A percentile compares a stretch with the other conserved stretches of the same genome.
Evolutionary conservation across 92 coral and sea anemone genomes (phyloP).

Genomic region (Desmophyllum pertusum): DNA sequence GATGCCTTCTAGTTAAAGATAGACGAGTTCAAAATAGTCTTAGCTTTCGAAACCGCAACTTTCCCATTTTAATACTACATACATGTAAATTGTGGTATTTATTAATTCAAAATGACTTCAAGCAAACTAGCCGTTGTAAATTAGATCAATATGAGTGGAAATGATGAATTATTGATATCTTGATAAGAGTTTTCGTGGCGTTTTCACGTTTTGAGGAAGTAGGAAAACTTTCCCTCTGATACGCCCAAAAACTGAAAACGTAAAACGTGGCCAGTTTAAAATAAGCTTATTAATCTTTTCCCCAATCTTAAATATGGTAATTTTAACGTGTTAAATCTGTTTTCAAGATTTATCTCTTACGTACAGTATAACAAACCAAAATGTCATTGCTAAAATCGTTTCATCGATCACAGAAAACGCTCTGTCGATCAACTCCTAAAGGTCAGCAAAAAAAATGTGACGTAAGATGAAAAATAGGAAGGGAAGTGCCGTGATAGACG

Average conservation of each 20-base stretch:
- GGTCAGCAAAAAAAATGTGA: neutral
- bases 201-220: neutral
- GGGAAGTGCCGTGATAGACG: neutral
- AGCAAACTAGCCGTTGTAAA: neutral
- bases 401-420: neutral
- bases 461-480: neutral
- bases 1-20: neutral
- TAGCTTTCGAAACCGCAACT: neutral
- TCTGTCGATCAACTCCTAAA: neutral
- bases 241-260: neutral
- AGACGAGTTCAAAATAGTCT: neutral
- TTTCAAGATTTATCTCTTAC: neutral
- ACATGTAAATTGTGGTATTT: neutral
- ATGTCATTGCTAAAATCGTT: neutral
- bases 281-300: too few relatives aligned
- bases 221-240: neutral
- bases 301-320: neutral
- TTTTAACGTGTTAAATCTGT: neutral
- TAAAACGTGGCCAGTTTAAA: too few relatives aligned
- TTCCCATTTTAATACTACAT: too few relatives aligned
- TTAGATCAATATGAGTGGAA: slow-evolving; percentile 2
- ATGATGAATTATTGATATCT: neutral
- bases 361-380: neutral
- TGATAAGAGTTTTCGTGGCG: slow-evolving; percentile 1
- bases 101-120: neutral